Percentiles rank a stretch among this genome's conserved stretches.
phyloP scores from a whole-genome alignment of 2,797 vertebrate species.

The Gorsachius magnificus region DNA sequence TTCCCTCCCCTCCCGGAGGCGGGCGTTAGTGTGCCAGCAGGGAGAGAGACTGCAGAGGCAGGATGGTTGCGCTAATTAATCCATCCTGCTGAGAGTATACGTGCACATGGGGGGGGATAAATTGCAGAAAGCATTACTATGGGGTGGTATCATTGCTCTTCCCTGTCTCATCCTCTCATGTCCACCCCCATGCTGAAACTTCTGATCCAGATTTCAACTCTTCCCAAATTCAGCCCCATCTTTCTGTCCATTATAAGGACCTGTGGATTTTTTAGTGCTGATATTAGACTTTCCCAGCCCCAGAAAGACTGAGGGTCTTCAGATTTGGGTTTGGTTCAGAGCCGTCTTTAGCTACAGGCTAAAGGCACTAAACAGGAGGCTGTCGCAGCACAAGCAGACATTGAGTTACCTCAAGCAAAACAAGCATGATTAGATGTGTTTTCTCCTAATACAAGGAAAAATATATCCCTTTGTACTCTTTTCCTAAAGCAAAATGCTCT shows the following conservation, averaged over 20 bases:
- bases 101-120: accelerated
- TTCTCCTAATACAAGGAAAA: constrained; percentile 11
- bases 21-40: background rate
- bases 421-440: constrained; percentile 1
- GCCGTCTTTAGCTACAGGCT: background rate
- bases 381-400: background rate
- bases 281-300: background rate
- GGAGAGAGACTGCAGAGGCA: background rate
- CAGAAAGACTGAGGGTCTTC: background rate
- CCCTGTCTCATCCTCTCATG: background rate
- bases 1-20: background rate
- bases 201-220: background rate
- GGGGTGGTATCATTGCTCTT: background rate
- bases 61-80: background rate
- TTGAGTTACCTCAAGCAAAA: constrained; percentile 11
- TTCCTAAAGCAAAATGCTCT: background rate
- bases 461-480: background rate
- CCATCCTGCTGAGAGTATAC: background rate
- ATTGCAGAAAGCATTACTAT: background rate
- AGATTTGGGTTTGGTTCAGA: background rate
- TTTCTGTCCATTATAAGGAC: background rate
- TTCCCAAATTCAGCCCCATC: background rate
- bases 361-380: background rate
- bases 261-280: background rate
- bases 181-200: background rate